Percentiles rank a stretch among this genome's conserved stretches.
These are phyloP conservation scores for Phalacrocorax brasilianus DNA, from an alignment of 2,113 vertebrate species.

Conservation along the genomic window DNA sequence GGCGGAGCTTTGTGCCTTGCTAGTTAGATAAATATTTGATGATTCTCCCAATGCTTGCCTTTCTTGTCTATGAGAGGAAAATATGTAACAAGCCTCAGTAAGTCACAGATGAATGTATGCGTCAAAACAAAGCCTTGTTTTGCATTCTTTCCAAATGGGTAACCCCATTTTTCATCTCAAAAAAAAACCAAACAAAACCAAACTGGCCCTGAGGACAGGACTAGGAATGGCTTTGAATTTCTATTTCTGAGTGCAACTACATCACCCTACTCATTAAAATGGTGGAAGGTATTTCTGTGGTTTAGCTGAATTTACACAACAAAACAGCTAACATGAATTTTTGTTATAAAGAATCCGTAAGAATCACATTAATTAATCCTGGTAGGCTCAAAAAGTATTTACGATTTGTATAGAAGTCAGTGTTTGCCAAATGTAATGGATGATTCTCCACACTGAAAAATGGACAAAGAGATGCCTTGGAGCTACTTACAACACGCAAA, in stretches of 20 bases:
- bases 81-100: neutral
- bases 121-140: neutral
- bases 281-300: neutral
- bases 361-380: neutral
- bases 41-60: neutral
- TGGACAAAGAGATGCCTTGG: neutral
- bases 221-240: neutral
- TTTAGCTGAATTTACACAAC: neutral
- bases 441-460: neutral
- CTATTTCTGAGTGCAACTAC: neutral
- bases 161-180: neutral
- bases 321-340: neutral
- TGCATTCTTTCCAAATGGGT: neutral
- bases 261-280: neutral
- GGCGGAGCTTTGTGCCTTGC: neutral
- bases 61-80: neutral
- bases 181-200: neutral
- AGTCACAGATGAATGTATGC: neutral
- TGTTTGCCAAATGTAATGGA: neutral
- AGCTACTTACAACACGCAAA: neutral
- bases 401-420: neutral
- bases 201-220: neutral
- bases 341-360: neutral
- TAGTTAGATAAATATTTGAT: slow-evolving; percentile 13
- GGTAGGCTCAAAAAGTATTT: neutral